A percentile compares a stretch with the other conserved stretches of the same genome.
Evolutionary conservation across 2,888 invertebrate species (phyloP).

Genomic region (Antheraea yamamai): DNA sequence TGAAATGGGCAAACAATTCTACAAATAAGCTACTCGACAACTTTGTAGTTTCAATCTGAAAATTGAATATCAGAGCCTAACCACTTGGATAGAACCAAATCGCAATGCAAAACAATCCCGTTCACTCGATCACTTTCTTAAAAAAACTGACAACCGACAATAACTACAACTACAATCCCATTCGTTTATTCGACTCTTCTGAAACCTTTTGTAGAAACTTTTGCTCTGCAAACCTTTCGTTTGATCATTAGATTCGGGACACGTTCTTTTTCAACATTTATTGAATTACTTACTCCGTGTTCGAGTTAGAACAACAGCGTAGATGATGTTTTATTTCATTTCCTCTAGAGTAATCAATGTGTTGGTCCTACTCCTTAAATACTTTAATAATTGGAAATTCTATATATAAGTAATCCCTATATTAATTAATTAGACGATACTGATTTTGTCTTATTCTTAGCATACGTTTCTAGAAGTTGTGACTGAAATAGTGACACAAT

Average conservation of each 20-base stretch:
- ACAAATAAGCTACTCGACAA: not conserved
- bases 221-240: not conserved
- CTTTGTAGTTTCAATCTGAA: not conserved
- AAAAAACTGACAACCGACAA: too few relatives aligned
- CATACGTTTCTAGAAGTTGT: too few relatives aligned
- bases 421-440: too few relatives aligned
- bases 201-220: slow-evolving; percentile 6
- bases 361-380: not conserved
- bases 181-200: not conserved
- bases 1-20: not conserved
- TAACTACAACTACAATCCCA: not conserved
- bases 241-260: slow-evolving; percentile 3
- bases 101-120: not conserved
- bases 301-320: slow-evolving; percentile 6
- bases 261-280: slow-evolving; percentile 12
- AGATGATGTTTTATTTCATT: slow-evolving; percentile 11
- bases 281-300: slow-evolving; percentile 12
- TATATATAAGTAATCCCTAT: too few relatives aligned
- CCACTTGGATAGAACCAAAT: not conserved
- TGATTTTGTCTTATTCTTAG: too few relatives aligned
- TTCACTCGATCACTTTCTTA: too few relatives aligned
- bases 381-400: not conserved
- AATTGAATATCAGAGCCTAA: not conserved
- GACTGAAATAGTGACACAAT: too few relatives aligned
- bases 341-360: not conserved